Percentiles rank a stretch among this genome's conserved stretches.
These are phyloP conservation scores for Amphilophus citrinellus DNA, from an alignment of 2,113 vertebrate species.

Conservation along the genomic window DNA sequence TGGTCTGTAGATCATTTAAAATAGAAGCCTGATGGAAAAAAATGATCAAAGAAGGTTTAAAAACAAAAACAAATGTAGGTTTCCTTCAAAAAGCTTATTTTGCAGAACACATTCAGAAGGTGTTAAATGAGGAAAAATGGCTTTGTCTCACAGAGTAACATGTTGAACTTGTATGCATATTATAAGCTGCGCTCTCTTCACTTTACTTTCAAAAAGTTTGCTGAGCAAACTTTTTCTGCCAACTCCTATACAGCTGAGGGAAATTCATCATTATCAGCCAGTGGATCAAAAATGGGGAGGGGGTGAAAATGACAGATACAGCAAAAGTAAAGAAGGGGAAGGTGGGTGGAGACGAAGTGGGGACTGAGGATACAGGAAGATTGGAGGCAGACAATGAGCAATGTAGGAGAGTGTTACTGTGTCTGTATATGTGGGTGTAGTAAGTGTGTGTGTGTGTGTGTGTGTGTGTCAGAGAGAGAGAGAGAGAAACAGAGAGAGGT, in stretches of 20 bases:
- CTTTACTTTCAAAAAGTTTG: slow-evolving; percentile 73
- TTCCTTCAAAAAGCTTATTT: slow-evolving; percentile 48
- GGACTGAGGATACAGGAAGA: slow-evolving; percentile 65
- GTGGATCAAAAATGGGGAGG: slow-evolving; percentile 75
- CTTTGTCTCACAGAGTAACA: slow-evolving; percentile 53
- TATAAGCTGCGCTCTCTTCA: slow-evolving; percentile 53
- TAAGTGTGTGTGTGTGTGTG: slow-evolving; percentile 14
- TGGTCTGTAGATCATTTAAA: slow-evolving; percentile 11
- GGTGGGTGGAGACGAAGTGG: slow-evolving; percentile 73
- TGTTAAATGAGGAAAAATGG: slow-evolving; percentile 57
- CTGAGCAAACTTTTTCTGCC: slow-evolving; percentile 73
- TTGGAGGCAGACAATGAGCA: slow-evolving; percentile 72
- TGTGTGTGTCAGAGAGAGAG: neutral
- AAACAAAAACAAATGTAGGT: slow-evolving; percentile 10
- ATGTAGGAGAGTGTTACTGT: slow-evolving; percentile 52
- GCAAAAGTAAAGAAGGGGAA: slow-evolving; percentile 70
- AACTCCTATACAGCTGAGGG: slow-evolving; percentile 68
- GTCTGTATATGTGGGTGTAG: slow-evolving; percentile 32
- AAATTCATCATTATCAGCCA: slow-evolving; percentile 80
- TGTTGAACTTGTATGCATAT: slow-evolving; percentile 67
- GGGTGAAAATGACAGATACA: slow-evolving; percentile 76
- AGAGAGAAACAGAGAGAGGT: slow-evolving; percentile 16
- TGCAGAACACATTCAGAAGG: slow-evolving; percentile 24
- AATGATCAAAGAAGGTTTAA: neutral
- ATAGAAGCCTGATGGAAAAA: slow-evolving; percentile 27